Percentiles rank a stretch among this genome's conserved stretches.
These are phyloP conservation scores for Heterodera carotae DNA, from an alignment of 1,140 invertebrate genomes.

Conservation along the genomic window DNA sequence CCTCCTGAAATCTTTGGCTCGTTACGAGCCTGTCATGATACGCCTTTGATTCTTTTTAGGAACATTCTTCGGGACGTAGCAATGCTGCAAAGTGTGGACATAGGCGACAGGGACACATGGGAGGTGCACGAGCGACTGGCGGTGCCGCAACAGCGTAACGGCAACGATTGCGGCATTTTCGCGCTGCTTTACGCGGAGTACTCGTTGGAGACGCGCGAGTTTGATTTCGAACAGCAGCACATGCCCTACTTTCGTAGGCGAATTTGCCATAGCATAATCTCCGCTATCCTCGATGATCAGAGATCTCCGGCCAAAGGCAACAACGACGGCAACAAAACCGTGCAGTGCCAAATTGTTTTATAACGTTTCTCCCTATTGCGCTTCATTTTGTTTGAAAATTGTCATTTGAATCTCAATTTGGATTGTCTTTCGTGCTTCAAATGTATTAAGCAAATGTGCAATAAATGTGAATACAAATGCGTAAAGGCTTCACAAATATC, in stretches of 20 bases:
- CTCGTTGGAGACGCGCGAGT: not conserved
- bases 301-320: not conserved
- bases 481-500: too few relatives aligned
- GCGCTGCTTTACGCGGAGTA: constrained; percentile 17
- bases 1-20: too few relatives aligned
- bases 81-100: not conserved
- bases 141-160: constrained; percentile 28
- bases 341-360: not conserved
- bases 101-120: constrained; percentile 12
- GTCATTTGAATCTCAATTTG: not conserved
- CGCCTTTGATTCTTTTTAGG: constrained; percentile 6
- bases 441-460: not conserved
- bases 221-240: constrained; percentile 18
- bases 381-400: not conserved
- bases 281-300: not conserved
- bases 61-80: constrained; percentile 4
- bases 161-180: constrained; percentile 21
- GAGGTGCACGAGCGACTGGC: constrained; percentile 9
- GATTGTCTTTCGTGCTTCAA: not conserved
- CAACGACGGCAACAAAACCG: not conserved
- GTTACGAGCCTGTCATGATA: not conserved
- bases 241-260: constrained; percentile 25
- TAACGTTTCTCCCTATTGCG: not conserved
- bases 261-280: constrained; percentile 9
- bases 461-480: not conserved